Evolutionary conservation across 2,888 invertebrate species (phyloP).

Genomic region (Ditula angustiorana): DNA sequence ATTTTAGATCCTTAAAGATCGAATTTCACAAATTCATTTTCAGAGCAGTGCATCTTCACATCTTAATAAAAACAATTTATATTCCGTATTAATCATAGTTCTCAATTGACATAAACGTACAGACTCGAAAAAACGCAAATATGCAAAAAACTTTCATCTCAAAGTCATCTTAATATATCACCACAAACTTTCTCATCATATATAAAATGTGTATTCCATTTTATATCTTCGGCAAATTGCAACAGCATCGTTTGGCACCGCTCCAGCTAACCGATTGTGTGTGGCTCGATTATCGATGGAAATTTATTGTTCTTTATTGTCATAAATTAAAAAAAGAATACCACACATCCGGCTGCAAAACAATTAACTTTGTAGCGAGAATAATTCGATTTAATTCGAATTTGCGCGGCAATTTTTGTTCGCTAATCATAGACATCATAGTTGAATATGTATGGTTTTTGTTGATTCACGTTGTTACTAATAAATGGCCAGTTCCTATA

Average conservation of each 20-base stretch:
- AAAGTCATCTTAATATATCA: too few relatives aligned
- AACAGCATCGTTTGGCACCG: constrained; percentile 51
- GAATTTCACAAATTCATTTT: too few relatives aligned
- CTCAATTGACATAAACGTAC: too few relatives aligned
- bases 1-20: too few relatives aligned
- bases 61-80: too few relatives aligned
- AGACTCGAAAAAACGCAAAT: too few relatives aligned
- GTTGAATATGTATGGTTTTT: not conserved
- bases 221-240: constrained; percentile 38
- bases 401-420: not conserved
- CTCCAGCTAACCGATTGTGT: constrained; percentile 55
- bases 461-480: too few relatives aligned
- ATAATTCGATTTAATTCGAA: constrained; percentile 23
- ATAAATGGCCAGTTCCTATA: too few relatives aligned
- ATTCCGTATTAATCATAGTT: too few relatives aligned
- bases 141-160: too few relatives aligned
- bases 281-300: constrained; percentile 55
- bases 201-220: not conserved
- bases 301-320: constrained; percentile 46
- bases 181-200: not conserved
- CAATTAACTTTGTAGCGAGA: constrained; percentile 12
- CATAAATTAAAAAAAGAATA: constrained; percentile 31
- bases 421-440: not conserved
- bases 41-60: too few relatives aligned
- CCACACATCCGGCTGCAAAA: constrained; percentile 17